Percentiles rank a stretch among this genome's conserved stretches.
Conservation (phyloP, 2,113 vertebrate genomes). For the Taxidea taxus region DNA sequence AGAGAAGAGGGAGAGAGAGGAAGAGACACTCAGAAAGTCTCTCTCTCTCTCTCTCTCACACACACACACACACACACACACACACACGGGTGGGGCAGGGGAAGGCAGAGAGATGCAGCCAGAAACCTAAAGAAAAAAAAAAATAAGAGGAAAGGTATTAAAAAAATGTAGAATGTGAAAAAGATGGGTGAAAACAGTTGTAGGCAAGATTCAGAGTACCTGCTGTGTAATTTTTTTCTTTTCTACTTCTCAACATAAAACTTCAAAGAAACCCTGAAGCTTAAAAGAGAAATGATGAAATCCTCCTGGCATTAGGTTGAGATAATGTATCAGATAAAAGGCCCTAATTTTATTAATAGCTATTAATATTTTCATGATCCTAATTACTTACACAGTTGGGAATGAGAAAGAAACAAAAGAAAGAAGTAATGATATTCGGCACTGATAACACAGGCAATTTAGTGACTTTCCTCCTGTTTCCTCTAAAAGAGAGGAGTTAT, state of each 20-base stretch:
- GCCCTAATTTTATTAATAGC: slow-evolving; percentile 35
- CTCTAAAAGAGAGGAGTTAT: slow-evolving; percentile 28
- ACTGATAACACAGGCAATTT: background rate
- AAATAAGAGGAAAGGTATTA: background rate
- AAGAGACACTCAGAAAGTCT: background rate
- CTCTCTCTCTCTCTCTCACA: background rate
- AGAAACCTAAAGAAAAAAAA: background rate
- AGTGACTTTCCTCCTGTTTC: slow-evolving; percentile 24
- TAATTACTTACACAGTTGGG: slow-evolving; percentile 53
- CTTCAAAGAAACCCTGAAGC: slow-evolving; percentile 16
- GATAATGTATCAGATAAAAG: slow-evolving; percentile 24
- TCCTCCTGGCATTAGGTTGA: slow-evolving; percentile 14
- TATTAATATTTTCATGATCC: slow-evolving; percentile 52
- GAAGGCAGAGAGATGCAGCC: background rate
- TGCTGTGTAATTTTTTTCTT: background rate
- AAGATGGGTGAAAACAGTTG: background rate
- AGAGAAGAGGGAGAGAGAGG: background rate
- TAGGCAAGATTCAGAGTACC: background rate
- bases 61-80: background rate
- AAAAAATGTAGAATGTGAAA: slow-evolving; percentile 1
- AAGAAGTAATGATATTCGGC: background rate
- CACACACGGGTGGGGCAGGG: background rate
- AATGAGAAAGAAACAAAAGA: slow-evolving; percentile 61
- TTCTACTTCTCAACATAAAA: slow-evolving; percentile 33
- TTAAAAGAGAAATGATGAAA: slow-evolving; percentile 35